These are phyloP conservation scores for Ondatra zibethicus DNA, from an alignment of 2,113 vertebrate genomes.

Conservation along the genomic window DNA sequence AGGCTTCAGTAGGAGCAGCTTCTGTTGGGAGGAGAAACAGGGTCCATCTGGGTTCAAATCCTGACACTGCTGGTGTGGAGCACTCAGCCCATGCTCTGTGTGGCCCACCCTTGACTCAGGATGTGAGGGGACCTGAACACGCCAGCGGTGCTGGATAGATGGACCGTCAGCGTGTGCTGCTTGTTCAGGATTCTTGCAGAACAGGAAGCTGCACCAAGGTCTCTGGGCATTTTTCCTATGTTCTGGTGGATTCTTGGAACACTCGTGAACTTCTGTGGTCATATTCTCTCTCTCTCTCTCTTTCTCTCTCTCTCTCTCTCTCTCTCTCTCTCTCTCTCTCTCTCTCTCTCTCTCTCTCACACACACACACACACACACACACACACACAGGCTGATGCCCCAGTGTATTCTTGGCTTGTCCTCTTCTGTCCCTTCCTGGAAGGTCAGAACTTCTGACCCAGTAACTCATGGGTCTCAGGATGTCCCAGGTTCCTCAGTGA, in stretches of 20 bases:
- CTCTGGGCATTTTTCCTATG: neutral
- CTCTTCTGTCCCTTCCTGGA: neutral
- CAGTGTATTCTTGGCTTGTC: neutral
- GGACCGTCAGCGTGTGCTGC: neutral
- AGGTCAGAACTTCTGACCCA: neutral
- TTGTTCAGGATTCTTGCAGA: neutral
- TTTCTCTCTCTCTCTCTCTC: no score
- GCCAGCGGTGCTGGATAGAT: neutral
- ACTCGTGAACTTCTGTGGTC: rapidly evolving
- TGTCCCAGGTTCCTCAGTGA: neutral
- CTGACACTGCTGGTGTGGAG: neutral
- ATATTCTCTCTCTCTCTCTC: no score
- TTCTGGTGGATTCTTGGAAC: neutral
- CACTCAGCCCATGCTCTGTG: neutral
- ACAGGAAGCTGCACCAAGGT: neutral
- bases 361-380: neutral
- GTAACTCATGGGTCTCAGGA: neutral
- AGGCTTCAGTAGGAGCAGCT: neutral
- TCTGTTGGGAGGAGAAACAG: slow-evolving; percentile 1
- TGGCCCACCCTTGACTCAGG: neutral
- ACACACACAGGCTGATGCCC: neutral
- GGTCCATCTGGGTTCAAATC: neutral
- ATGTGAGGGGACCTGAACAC: neutral
- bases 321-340: no score
- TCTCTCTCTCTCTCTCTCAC: no score